Conservation (phyloP, 1,140 invertebrate genomes). For the Drosophila truncata region DNA sequence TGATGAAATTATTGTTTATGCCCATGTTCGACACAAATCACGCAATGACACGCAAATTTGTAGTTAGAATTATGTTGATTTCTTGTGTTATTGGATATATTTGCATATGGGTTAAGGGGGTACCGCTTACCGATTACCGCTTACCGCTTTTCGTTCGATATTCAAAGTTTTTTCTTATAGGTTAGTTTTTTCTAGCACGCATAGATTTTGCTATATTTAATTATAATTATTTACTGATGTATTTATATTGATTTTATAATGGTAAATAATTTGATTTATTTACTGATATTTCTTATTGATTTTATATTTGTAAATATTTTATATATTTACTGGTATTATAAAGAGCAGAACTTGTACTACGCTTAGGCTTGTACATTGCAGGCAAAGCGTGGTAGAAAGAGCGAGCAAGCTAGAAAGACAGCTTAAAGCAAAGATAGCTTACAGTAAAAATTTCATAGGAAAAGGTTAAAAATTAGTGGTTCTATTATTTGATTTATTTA, state of each 20-base stretch:
- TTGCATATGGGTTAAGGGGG: conserved; percentile 32
- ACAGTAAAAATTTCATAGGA: background rate
- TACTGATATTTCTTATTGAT: background rate
- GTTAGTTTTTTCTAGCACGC: too few relatives aligned
- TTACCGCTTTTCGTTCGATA: too few relatives aligned
- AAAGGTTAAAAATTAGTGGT: too few relatives aligned
- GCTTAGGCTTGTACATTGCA: background rate
- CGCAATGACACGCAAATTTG: conserved; percentile 74
- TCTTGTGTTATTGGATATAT: conserved; percentile 42
- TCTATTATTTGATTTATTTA: too few relatives aligned
- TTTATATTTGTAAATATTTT: background rate
- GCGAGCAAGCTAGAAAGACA: background rate
- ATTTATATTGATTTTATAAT: background rate
- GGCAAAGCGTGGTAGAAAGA: background rate
- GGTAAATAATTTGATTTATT: background rate
- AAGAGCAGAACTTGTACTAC: background rate
- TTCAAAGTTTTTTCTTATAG: conserved; percentile 1
- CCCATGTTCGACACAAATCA: conserved; percentile 61
- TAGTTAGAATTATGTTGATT: conserved; percentile 76
- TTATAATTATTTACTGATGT: background rate
- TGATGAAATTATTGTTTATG: conserved; percentile 64
- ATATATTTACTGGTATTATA: background rate
- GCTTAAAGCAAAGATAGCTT: background rate
- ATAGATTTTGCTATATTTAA: background rate
- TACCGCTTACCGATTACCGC: too few relatives aligned